These are phyloP conservation scores for Pterois miles DNA, from an alignment of 2,797 vertebrate species.

Conservation along the genomic window DNA sequence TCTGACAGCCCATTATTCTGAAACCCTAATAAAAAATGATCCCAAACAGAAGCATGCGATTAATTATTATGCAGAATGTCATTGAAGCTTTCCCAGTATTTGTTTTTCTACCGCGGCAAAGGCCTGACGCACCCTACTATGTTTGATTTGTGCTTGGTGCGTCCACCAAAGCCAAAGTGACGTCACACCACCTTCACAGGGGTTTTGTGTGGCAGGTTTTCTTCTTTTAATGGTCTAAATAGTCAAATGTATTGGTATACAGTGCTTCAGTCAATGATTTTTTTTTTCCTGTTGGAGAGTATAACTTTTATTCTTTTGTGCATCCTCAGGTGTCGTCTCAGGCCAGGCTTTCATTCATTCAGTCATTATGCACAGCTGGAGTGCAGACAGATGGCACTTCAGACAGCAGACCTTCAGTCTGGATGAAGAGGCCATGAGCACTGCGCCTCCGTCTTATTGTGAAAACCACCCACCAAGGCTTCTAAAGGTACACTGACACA, in stretches of 20 bases:
- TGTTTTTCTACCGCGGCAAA: too few species aligned
- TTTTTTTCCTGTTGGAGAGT: background rate
- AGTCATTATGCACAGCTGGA: slow-evolving; percentile 31
- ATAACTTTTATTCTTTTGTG: slow-evolving; percentile 19
- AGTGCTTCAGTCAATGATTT: background rate
- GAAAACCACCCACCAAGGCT: slow-evolving; percentile 36
- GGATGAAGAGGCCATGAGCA: slow-evolving; percentile 40
- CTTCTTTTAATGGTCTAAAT: background rate
- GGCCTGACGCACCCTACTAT: too few species aligned
- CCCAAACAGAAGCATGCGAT: too few species aligned
- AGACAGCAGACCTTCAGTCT: slow-evolving; percentile 63
- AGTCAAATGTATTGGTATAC: background rate
- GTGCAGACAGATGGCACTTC: slow-evolving; percentile 55
- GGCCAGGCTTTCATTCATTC: slow-evolving; percentile 6
- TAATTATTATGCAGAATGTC: too few species aligned
- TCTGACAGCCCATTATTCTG: too few species aligned
- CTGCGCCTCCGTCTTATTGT: slow-evolving; percentile 22
- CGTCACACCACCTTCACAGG: too few species aligned
- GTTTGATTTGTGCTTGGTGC: too few species aligned
- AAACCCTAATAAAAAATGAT: too few species aligned
- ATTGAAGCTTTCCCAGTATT: too few species aligned
- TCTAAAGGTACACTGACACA: slow-evolving; percentile 25
- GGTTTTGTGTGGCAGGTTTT: too few species aligned
- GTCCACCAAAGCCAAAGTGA: too few species aligned
- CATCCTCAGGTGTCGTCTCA: slow-evolving; percentile 32